Conservation (phyloP, 2,797 vertebrate species). For the Pyrrhura leucotis region DNA sequence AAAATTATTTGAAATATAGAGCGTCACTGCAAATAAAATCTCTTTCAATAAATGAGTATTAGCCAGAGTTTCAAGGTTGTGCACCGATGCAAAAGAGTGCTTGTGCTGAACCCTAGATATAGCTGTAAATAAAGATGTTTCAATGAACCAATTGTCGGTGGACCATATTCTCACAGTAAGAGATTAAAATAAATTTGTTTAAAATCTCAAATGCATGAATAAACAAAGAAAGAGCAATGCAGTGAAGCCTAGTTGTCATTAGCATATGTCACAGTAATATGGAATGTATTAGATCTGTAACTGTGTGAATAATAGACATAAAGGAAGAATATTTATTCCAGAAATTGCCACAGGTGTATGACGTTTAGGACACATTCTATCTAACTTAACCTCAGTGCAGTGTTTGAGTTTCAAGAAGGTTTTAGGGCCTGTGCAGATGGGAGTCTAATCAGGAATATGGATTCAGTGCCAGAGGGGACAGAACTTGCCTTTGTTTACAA, state of each 20-base stretch:
- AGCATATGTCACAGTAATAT: neutral
- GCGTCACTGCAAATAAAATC: neutral
- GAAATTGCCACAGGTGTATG: neutral
- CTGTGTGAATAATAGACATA: neutral
- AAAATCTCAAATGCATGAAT: neutral
- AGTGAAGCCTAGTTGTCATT: neutral
- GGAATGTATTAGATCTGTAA: neutral
- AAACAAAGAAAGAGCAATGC: neutral
- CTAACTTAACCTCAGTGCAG: neutral
- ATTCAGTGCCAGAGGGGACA: neutral
- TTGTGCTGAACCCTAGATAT: neutral
- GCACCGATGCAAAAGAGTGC: neutral
- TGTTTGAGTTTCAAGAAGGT: neutral
- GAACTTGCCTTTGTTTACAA: constrained; percentile 5
- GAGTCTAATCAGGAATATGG: neutral
- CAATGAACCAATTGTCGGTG: neutral
- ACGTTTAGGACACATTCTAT: neutral
- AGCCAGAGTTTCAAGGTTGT: neutral
- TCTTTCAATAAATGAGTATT: neutral
- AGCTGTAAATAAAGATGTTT: neutral
- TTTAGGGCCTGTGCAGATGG: neutral
- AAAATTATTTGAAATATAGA: neutral
- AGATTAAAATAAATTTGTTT: neutral
- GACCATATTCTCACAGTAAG: neutral
- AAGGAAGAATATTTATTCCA: neutral